phyloP scores from a whole-genome alignment of 2,888 invertebrate species.

The Erebia aethiops region DNA sequence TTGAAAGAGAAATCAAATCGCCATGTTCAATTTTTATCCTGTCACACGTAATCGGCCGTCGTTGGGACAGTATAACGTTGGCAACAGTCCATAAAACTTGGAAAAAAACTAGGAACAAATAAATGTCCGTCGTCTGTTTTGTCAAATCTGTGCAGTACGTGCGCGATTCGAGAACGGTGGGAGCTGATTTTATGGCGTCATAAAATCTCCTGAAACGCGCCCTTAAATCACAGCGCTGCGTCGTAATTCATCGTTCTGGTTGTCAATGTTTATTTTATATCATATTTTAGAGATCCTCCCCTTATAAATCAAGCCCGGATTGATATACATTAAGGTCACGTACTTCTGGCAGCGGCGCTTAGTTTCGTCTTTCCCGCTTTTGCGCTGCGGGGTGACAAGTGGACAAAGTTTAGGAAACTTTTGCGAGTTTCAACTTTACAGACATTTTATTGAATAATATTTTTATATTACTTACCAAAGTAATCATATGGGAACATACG shows the following conservation, averaged over 20 bases:
- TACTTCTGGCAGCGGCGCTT: constrained; percentile 77
- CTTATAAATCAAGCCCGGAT: constrained; percentile 78
- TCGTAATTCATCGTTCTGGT: constrained; percentile 82
- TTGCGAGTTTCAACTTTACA: constrained; percentile 23
- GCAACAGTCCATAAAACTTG: constrained; percentile 79
- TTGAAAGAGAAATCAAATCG: constrained; percentile 43
- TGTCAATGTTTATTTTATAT: constrained; percentile 84
- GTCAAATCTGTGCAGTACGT: constrained; percentile 81
- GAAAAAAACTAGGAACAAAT: constrained; percentile 78
- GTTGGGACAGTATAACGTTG: constrained; percentile 75
- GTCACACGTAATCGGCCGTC: constrained; percentile 64
- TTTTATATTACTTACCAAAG: constrained; percentile 4
- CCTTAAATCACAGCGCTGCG: constrained; percentile 80
- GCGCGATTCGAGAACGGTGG: constrained; percentile 58
- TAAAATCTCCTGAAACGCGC: constrained; percentile 81
- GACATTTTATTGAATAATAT: constrained; percentile 23
- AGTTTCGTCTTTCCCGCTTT: constrained; percentile 64
- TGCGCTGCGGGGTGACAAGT: constrained; percentile 59
- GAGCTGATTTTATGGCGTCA: constrained; percentile 81
- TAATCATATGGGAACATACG: not conserved
- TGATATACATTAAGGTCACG: constrained; percentile 83
- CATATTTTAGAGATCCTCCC: constrained; percentile 81
- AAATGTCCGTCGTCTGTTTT: constrained; percentile 80
- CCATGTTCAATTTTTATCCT: constrained; percentile 61
- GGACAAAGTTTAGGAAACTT: constrained; percentile 42